phyloP scores from a whole-genome alignment of 64 coral and sea anemone genomes.

The Montipora efflorescens region DNA sequence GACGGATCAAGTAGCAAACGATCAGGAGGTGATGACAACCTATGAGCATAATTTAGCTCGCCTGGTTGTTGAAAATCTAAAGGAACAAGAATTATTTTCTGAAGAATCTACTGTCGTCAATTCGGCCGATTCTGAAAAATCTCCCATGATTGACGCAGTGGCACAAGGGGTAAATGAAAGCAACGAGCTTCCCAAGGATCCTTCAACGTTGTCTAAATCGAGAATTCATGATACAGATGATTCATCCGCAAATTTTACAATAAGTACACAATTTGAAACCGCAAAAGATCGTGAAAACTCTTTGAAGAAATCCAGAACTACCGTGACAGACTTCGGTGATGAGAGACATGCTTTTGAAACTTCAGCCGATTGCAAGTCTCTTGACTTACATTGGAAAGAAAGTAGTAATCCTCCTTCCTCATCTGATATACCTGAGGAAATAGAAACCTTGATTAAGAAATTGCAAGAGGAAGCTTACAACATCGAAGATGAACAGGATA shows the following conservation, averaged over 20 bases:
- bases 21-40: neutral
- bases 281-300: neutral
- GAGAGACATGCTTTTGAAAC: neutral
- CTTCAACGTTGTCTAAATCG: neutral
- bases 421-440: neutral
- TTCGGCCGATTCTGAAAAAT: neutral
- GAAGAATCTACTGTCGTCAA: neutral
- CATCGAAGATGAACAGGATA: neutral
- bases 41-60: slow-evolving; percentile 23
- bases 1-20: neutral
- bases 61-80: neutral
- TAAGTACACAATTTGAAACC: neutral
- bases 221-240: neutral
- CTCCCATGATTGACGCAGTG: neutral
- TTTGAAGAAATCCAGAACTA: neutral
- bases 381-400: neutral
- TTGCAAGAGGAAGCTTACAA: neutral
- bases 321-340: neutral
- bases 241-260: neutral
- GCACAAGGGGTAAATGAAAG: neutral
- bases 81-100: neutral
- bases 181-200: neutral
- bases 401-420: neutral
- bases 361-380: neutral
- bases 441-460: neutral